These are phyloP conservation scores for Dermochelys coriacea DNA, from an alignment of 2,797 vertebrate genomes.

Conservation along the genomic window DNA sequence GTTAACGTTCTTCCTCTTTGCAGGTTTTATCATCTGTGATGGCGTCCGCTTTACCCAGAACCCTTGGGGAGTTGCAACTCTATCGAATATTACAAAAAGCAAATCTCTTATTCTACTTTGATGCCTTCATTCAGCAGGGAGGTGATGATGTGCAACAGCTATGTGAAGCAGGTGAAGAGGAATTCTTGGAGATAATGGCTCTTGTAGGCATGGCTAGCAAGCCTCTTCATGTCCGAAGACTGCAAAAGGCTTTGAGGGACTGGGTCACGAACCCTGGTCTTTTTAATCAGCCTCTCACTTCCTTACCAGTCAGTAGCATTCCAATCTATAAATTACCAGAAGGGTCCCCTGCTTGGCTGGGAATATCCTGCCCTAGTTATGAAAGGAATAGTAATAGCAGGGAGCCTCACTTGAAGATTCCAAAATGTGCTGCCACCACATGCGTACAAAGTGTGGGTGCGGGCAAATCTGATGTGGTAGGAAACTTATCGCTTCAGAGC, in stretches of 20 bases:
- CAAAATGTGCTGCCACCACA: conserved; percentile 87
- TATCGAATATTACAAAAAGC: conserved; percentile 97
- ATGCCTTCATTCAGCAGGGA: conserved; percentile 99
- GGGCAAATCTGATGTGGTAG: conserved; percentile 83
- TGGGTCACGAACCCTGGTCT: conserved; percentile 98
- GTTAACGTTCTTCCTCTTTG: conserved; percentile 9
- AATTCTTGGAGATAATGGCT: conserved; percentile 99
- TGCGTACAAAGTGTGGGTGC: conserved; percentile 87
- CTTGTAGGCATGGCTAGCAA: conserved; percentile 99
- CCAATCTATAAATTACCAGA: conserved; percentile 96
- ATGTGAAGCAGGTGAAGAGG: conserved; percentile 97
- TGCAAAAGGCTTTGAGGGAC: conserved; percentile 97
- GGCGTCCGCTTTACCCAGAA: conserved; percentile 95
- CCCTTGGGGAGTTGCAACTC: conserved; percentile 97
- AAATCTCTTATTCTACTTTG: conserved; percentile 98
- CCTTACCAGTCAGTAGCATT: conserved; percentile 97
- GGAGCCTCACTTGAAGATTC: conserved; percentile 88
- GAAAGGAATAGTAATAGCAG: conserved; percentile 84
- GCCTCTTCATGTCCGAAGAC: conserved; percentile 93
- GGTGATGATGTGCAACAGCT: conserved; percentile 99
- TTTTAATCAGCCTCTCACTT: conserved; percentile 97
- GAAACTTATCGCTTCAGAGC: conserved; percentile 78
- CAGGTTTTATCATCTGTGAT: conserved; percentile 86
- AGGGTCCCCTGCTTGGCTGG: conserved; percentile 88
- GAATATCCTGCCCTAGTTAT: conserved; percentile 82